These are phyloP conservation scores for Schizopygopsis malacanthus DNA, from an alignment of 2,797 vertebrate species.

Conservation along the genomic window DNA sequence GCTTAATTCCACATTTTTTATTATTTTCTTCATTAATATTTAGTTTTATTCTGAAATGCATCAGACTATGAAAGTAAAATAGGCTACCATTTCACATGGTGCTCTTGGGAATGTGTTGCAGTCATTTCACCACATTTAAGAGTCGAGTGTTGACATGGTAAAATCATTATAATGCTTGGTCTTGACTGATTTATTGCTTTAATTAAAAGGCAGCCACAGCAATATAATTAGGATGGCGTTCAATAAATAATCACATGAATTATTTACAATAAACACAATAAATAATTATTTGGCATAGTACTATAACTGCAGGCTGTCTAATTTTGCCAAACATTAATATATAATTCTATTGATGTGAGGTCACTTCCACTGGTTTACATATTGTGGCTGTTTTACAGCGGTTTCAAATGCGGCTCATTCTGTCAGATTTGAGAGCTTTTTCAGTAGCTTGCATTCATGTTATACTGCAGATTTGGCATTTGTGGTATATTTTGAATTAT, in stretches of 20 bases:
- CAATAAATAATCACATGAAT: not conserved
- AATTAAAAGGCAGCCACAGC: not conserved
- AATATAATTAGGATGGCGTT: not conserved
- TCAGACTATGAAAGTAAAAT: not conserved
- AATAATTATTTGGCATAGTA: not conserved
- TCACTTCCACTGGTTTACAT: not conserved
- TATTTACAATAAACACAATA: conserved; percentile 3
- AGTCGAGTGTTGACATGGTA: not conserved
- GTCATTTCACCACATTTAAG: conserved; percentile 12
- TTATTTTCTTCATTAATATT: not conserved
- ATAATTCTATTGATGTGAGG: not conserved
- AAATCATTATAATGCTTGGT: not conserved
- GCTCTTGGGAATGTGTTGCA: not conserved
- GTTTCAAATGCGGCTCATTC: not conserved
- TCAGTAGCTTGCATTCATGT: not conserved
- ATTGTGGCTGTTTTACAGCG: not conserved
- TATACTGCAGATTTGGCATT: not conserved
- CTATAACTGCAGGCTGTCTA: not conserved
- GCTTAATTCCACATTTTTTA: not conserved
- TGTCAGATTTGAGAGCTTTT: conserved; percentile 3
- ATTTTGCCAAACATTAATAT: not conserved
- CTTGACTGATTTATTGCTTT: conserved; percentile 9
- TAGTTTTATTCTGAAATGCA: not conserved
- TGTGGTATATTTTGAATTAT: not conserved
- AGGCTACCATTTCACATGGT: not conserved